Evolutionary conservation across 2,797 vertebrate species (phyloP).

Genomic region (Chaunax sp.): DNA sequence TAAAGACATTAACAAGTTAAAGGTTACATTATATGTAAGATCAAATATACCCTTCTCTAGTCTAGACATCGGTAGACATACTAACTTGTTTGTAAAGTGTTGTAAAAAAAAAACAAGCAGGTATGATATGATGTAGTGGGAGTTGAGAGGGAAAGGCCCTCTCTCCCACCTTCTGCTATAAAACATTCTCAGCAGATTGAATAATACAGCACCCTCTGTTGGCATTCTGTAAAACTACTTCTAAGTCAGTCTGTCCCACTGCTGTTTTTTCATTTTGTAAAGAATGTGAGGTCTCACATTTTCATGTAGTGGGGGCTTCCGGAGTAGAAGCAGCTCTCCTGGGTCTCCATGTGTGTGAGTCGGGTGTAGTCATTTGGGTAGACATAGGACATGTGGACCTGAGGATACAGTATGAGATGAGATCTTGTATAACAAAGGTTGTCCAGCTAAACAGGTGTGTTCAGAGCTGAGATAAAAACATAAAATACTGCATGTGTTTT

Average conservation of each 20-base stretch:
- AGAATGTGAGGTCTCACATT: slow-evolving; percentile 52
- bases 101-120: no score
- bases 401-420: slow-evolving; percentile 31
- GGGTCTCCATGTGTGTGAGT: slow-evolving; percentile 93
- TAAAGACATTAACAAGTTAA: no score
- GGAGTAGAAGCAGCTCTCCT: slow-evolving; percentile 93
- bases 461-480: background rate
- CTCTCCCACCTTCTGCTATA: background rate
- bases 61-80: no score
- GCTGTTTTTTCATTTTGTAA: no score
- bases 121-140: no score
- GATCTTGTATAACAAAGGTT: slow-evolving; percentile 5
- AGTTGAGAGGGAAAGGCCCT: no score
- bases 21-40: no score
- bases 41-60: no score
- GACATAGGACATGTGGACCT: slow-evolving; percentile 93
- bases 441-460: background rate
- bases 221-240: background rate
- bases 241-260: background rate
- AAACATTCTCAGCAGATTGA: background rate
- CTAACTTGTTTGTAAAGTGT: no score
- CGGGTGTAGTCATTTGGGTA: slow-evolving; percentile 96
- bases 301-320: slow-evolving; percentile 59
- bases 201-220: slow-evolving; percentile 8
- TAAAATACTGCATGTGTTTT: background rate